Evolutionary conservation across 2,888 invertebrate genomes (phyloP).

Genomic region (Aplocera efformata): DNA sequence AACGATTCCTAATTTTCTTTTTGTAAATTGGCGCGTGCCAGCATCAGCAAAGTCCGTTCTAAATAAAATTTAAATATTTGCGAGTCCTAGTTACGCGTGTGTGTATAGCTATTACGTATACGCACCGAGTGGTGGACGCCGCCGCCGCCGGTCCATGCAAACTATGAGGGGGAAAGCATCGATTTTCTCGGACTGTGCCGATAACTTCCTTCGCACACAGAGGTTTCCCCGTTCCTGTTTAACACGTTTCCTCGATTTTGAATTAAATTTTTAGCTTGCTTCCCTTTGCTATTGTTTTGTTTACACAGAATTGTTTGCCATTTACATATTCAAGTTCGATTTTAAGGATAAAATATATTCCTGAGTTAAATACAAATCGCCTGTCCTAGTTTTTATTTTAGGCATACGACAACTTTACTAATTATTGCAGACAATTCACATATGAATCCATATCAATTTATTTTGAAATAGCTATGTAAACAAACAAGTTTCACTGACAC

Average conservation of each 20-base stretch:
- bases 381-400: too few species aligned
- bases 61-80: conserved; percentile 8
- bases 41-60: neutral
- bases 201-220: conserved; percentile 59
- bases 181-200: conserved; percentile 77
- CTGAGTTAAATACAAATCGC: too few species aligned
- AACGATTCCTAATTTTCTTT: conserved; percentile 50
- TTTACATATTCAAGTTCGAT: too few species aligned
- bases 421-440: too few species aligned
- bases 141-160: conserved; percentile 68
- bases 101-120: neutral
- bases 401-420: too few species aligned
- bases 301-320: too few species aligned
- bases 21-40: conserved; percentile 8
- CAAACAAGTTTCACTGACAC: conserved; percentile 12
- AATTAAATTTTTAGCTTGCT: conserved; percentile 11
- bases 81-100: conserved; percentile 9
- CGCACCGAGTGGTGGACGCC: conserved; percentile 15
- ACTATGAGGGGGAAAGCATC: conserved; percentile 75
- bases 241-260: conserved; percentile 37
- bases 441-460: too few species aligned
- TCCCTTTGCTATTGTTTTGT: too few species aligned
- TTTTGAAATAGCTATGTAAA: too few species aligned
- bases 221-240: conserved; percentile 52
- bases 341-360: too few species aligned